These are phyloP conservation scores for Takifugu rubripes DNA, from an alignment of 2,797 vertebrate species.

Conservation along the genomic window DNA sequence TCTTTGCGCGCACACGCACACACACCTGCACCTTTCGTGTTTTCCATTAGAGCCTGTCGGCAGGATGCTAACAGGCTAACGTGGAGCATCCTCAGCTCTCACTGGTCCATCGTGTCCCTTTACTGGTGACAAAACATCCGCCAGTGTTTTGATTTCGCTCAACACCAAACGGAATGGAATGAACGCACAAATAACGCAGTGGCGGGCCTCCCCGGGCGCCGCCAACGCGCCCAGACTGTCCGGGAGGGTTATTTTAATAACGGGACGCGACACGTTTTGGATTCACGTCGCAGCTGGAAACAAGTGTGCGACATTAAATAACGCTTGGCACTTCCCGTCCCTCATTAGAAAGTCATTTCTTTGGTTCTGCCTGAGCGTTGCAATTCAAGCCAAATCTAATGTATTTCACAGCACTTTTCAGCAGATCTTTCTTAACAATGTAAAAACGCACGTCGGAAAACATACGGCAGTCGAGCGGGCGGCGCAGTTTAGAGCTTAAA, in stretches of 20 bases:
- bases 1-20: constrained; percentile 16
- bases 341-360: no score
- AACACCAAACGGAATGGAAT: background rate
- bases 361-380: no score
- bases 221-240: background rate
- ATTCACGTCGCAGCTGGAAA: no score
- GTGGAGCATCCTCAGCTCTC: constrained; percentile 11
- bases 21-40: constrained; percentile 13
- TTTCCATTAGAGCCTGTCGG: constrained; percentile 8
- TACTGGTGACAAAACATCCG: no score
- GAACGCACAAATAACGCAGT: background rate
- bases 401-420: no score
- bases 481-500: constrained; percentile 12
- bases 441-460: no score
- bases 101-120: background rate
- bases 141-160: background rate
- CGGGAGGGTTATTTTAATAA: background rate
- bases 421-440: no score
- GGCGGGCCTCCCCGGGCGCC: no score
- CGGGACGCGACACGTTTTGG: no score
- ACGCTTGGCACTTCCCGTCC: no score
- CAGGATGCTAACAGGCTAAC: background rate
- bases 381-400: no score
- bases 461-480: constrained; percentile 5
- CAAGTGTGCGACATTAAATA: no score